phyloP scores from a whole-genome alignment of 2,888 invertebrate genomes.

The Ophraella communa region DNA sequence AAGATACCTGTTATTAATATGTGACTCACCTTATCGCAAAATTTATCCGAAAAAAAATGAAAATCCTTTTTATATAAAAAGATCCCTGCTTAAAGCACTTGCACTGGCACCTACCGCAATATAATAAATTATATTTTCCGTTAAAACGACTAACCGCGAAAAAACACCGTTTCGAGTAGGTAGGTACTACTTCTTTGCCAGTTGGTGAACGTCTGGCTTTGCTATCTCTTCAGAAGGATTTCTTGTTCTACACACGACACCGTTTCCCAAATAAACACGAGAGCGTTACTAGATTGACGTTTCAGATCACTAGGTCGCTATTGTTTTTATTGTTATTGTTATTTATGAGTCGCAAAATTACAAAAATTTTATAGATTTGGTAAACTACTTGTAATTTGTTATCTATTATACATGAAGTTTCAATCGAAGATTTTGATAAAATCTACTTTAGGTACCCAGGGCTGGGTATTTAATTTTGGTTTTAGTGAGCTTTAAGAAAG shows the following conservation, averaged over 20 bases:
- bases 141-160: background rate
- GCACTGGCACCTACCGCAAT: background rate
- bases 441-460: too few relatives aligned
- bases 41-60: background rate
- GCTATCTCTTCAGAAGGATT: constrained; percentile 9
- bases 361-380: background rate
- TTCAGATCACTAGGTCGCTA: constrained; percentile 23
- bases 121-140: background rate
- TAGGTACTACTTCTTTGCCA: constrained; percentile 16
- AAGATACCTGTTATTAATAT: background rate
- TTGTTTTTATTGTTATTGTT: constrained; percentile 17
- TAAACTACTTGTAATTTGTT: too few relatives aligned
- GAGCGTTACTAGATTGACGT: constrained; percentile 4
- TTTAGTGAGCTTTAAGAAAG: too few relatives aligned
- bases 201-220: constrained; percentile 14
- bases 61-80: background rate
- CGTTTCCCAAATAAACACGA: constrained; percentile 14
- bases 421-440: too few relatives aligned
- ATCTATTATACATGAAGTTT: too few relatives aligned
- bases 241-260: constrained; percentile 22
- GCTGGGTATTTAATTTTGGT: too few relatives aligned
- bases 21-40: background rate
- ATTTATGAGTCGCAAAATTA: background rate
- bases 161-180: background rate
- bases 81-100: background rate